Evolutionary conservation across 2,888 invertebrate species (phyloP), one percentile per base, ranked within the genome.

Genomic region (Anarsia innoxiella): DNA sequence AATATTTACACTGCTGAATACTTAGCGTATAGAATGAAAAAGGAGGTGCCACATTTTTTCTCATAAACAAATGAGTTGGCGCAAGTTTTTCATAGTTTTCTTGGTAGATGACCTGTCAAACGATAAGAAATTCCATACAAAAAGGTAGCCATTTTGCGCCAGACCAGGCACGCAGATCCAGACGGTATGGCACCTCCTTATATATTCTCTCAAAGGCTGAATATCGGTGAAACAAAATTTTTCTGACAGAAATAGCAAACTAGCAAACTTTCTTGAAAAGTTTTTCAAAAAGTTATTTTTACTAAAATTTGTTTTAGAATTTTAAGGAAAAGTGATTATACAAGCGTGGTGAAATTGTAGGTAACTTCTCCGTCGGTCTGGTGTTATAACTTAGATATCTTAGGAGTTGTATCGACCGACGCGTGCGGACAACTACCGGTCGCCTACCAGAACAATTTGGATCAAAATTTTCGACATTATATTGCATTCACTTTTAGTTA

Each of bases 231-330:
- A n/a, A n/a, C n/a, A n/a, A n/a, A n/a, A n/a, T n/a, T n/a, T n/a
- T n/a, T 29, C 12, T 40, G 36, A 33, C 41, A 34, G 15, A 2
- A 9, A 12, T 11, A 26, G 15, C 6, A 36, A 28, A 19, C 25
- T 23, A 16, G 26, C 31, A 37, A 37, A 36, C 36, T 40, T 41
- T 37, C 19, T 27, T 40, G 9, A 30, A 41, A 41, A 41, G 37
- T 41, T 41, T 23, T 16, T 8, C 13, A 31, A 29, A 36, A 33
- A 31, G 35, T 41, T 34, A 31, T 35, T 12, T 38, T 30, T 13
- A 3, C 12, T 9, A 25, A 35, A 35, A 35, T 27, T 35, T 28
- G 12, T 35, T 25, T 25, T 11, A 12, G 12, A 23, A 36, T 12
- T 33, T 9, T 13, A 32, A 12, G 27, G 16, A 31, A 23, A 29